phyloP scores from a whole-genome alignment of 2,888 invertebrate species.

The Hydrotaea diabolus region DNA sequence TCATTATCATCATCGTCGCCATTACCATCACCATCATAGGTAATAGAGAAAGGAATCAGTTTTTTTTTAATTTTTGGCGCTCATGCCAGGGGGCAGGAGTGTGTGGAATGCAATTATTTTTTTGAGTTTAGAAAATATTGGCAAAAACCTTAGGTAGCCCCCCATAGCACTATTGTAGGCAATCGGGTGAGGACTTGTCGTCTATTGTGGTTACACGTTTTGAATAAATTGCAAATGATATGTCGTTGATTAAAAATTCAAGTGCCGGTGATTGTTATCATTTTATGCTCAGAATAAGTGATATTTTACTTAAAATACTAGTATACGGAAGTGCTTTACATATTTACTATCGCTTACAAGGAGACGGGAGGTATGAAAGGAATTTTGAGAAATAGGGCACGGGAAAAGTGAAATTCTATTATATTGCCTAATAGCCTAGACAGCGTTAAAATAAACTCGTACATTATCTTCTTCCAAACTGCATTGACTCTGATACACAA shows the following conservation, averaged over 20 bases:
- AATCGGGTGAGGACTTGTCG: not conserved
- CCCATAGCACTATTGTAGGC: not conserved
- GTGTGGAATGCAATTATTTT: not conserved
- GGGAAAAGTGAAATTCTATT: too few species aligned
- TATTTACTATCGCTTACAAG: not conserved
- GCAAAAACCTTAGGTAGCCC: not conserved
- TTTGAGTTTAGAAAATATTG: not conserved
- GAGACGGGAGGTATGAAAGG: not conserved
- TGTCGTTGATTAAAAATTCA: not conserved
- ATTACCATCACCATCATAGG: not conserved
- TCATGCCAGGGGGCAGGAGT: not conserved
- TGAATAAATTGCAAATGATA: constrained; percentile 3
- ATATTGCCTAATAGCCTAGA: too few species aligned
- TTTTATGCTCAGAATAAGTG: not conserved
- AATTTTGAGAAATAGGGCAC: too few species aligned
- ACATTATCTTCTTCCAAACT: too few species aligned
- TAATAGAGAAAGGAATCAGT: not conserved
- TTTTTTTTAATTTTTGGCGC: too few species aligned
- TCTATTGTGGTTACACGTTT: not conserved
- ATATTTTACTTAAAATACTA: not conserved
- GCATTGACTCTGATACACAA: too few species aligned
- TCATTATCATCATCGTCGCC: not conserved
- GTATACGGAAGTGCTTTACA: not conserved
- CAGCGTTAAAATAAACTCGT: too few species aligned
- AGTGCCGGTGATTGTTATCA: not conserved